phyloP scores from a whole-genome alignment of 1,140 invertebrate genomes.

The Macrotrachela quadricornifera region DNA sequence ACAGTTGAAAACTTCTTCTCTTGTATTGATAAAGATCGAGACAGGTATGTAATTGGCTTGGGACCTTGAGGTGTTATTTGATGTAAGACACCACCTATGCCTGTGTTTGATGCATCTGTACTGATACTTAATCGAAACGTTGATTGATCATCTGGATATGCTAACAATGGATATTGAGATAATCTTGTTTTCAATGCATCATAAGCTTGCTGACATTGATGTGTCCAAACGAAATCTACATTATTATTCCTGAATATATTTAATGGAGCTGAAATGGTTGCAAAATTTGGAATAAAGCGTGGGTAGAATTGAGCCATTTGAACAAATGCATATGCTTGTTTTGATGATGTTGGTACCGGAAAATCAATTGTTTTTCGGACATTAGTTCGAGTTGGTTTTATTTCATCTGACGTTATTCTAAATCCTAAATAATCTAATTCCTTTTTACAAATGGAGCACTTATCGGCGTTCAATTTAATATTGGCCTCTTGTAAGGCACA shows the following conservation, averaged over 20 bases:
- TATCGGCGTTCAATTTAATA: constrained; percentile 2
- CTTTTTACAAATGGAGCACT: constrained; percentile 2
- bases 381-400: constrained; percentile 15
- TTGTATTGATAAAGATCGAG: background rate
- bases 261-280: constrained; percentile 13
- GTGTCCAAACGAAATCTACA: background rate
- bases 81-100: constrained; percentile 12
- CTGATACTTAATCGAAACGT: background rate
- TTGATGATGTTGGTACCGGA: constrained; percentile 15
- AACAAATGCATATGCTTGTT: constrained; percentile 16
- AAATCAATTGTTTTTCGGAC: constrained; percentile 14
- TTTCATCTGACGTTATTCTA: constrained; percentile 13
- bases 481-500: background rate
- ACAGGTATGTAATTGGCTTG: constrained; percentile 5
- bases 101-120: constrained; percentile 11
- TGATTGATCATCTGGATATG: background rate
- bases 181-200: constrained; percentile 10
- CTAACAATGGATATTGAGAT: constrained; percentile 6
- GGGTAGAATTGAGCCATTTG: constrained; percentile 17
- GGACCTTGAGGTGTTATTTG: constrained; percentile 10
- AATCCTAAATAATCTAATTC: constrained; percentile 15
- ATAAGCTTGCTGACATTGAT: constrained; percentile 8
- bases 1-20: constrained; percentile 15
- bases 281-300: constrained; percentile 14
- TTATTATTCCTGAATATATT: constrained; percentile 10